These are phyloP conservation scores for Gymnoscopelus braueri DNA, from an alignment of 2,797 vertebrate species.

Conservation along the genomic window DNA sequence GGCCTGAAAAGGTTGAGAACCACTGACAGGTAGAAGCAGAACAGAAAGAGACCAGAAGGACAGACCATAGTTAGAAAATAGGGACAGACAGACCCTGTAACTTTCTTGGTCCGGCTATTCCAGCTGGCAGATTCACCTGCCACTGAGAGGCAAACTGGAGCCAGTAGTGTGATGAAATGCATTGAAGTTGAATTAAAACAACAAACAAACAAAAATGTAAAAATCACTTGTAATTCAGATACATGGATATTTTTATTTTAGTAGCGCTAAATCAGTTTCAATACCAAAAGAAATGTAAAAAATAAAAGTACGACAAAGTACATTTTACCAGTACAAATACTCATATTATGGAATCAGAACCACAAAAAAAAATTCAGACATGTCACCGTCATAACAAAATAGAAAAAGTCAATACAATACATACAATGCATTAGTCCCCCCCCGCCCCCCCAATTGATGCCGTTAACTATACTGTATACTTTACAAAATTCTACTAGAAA, in stretches of 20 bases:
- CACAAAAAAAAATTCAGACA: constrained; percentile 69
- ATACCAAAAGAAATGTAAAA: constrained; percentile 81
- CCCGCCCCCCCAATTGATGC: constrained; percentile 56
- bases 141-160: no score
- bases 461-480: constrained; percentile 78
- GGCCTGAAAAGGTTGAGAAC: no score
- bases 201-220: no score
- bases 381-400: constrained; percentile 81
- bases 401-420: constrained; percentile 82
- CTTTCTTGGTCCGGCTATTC: no score
- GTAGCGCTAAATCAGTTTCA: constrained; percentile 73
- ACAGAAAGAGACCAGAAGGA: no score
- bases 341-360: constrained; percentile 73
- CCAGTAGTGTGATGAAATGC: background rate
- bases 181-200: background rate
- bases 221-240: constrained; percentile 30
- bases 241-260: constrained; percentile 73
- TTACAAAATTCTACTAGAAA: constrained; percentile 85
- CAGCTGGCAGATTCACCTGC: no score
- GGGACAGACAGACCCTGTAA: no score
- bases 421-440: constrained; percentile 78
- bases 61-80: no score
- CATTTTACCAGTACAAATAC: constrained; percentile 77
- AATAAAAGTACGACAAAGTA: constrained; percentile 77
- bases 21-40: no score